phyloP scores from a whole-genome alignment of 2,797 vertebrate genomes.

The Labroides dimidiatus region DNA sequence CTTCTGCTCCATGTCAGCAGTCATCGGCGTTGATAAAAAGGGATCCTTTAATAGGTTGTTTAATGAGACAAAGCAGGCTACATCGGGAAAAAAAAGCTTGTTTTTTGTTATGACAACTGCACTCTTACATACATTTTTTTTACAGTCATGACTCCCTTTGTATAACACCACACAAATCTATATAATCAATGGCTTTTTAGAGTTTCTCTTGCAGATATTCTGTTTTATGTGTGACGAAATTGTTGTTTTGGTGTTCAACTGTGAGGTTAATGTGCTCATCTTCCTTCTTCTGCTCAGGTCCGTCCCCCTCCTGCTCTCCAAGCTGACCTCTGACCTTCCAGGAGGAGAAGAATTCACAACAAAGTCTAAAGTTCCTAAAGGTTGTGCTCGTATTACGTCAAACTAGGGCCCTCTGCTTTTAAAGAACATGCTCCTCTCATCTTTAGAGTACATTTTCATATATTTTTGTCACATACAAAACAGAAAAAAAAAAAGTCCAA shows the following conservation, averaged over 20 bases:
- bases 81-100: constrained; percentile 80
- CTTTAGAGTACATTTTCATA: constrained; percentile 81
- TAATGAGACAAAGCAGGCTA: constrained; percentile 87
- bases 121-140: constrained; percentile 86
- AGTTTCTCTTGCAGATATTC: constrained; percentile 69
- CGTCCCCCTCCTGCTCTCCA: constrained; percentile 60
- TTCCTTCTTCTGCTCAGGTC: constrained; percentile 47
- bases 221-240: constrained; percentile 48
- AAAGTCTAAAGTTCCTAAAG: constrained; percentile 83
- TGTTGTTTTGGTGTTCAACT: constrained; percentile 43
- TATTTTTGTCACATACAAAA: constrained; percentile 86
- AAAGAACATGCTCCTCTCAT: constrained; percentile 84
- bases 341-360: constrained; percentile 83
- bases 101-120: constrained; percentile 83
- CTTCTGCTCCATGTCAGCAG: constrained; percentile 25
- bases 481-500: constrained; percentile 81
- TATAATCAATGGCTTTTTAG: constrained; percentile 86
- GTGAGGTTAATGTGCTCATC: constrained; percentile 53
- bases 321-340: constrained; percentile 75
- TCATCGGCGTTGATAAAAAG: constrained; percentile 76
- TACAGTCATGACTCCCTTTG: constrained; percentile 85
- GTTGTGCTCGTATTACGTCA: constrained; percentile 74
- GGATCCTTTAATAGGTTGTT: constrained; percentile 77
- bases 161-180: constrained; percentile 87
- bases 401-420: constrained; percentile 70